Evolutionary conservation across 2,113 vertebrate genomes (phyloP).

Genomic region (Catharus fuscescens): DNA sequence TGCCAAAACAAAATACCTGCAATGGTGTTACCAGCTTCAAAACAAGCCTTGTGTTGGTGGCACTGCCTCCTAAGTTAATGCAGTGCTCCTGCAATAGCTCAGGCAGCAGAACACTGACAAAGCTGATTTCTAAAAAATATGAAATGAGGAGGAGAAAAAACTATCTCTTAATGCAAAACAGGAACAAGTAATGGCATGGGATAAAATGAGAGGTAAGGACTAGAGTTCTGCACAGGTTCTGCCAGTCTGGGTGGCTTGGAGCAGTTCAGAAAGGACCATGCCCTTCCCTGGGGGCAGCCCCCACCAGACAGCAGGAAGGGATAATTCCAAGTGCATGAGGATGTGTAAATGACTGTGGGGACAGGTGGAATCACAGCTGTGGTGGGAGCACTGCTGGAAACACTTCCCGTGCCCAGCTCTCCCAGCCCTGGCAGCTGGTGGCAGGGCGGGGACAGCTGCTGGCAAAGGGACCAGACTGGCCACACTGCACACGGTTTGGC

Average conservation of each 20-base stretch:
- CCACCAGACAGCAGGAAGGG: not conserved
- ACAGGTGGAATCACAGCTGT: not conserved
- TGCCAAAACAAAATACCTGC: not conserved
- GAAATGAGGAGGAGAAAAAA: not conserved
- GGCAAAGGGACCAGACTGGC: not conserved
- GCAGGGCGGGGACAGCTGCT: not conserved
- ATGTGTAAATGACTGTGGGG: not conserved
- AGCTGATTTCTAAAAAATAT: not conserved
- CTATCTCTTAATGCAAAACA: not conserved
- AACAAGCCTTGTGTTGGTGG: not conserved
- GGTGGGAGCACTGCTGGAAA: not conserved
- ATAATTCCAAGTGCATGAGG: not conserved
- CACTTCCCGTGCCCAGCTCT: accelerated
- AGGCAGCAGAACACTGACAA: not conserved
- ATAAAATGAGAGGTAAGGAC: not conserved
- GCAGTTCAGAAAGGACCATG: not conserved
- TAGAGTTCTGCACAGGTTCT: not conserved
- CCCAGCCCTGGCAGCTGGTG: not conserved
- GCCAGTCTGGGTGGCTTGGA: not conserved
- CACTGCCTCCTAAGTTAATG: accelerated
- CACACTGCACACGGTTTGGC: no score
- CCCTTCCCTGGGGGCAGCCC: not conserved
- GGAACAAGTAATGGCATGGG: not conserved
- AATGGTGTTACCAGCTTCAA: not conserved
- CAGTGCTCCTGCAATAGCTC: not conserved